A percentile compares a stretch with the other conserved stretches of the same genome.
These are phyloP conservation scores for Steatocranus sp. DNA, from an alignment of 2,797 vertebrate genomes.

Conservation along the genomic window DNA sequence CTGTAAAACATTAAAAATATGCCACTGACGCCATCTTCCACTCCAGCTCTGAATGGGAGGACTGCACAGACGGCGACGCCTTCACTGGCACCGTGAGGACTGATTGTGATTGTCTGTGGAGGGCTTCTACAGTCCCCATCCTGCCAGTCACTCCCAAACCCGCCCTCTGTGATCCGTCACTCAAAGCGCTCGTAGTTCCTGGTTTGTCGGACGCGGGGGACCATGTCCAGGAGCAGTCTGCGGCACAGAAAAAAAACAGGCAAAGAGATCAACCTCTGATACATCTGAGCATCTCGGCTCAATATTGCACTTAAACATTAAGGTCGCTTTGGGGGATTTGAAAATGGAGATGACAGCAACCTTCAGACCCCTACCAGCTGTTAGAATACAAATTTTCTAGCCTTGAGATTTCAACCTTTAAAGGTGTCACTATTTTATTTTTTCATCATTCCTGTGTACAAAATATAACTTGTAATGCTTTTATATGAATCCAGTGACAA, in stretches of 20 bases:
- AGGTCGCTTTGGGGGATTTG: not conserved
- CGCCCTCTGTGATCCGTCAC: constrained; percentile 53
- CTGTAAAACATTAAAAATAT: constrained; percentile 30
- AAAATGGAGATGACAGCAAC: not conserved
- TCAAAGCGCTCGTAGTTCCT: constrained; percentile 96
- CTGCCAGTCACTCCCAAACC: not conserved
- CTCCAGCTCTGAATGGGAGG: not conserved
- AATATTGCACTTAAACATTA: not conserved
- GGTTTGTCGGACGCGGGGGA: constrained; percentile 88
- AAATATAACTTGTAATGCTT: not conserved
- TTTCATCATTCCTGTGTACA: not conserved
- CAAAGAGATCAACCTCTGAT: not conserved
- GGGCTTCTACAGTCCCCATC: not conserved
- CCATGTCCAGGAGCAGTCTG: constrained; percentile 91
- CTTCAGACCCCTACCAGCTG: not conserved
- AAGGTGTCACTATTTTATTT: not conserved
- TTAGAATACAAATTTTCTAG: not conserved
- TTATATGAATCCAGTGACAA: not conserved
- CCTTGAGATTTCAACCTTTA: not conserved
- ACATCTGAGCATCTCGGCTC: not conserved
- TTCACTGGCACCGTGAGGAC: not conserved
- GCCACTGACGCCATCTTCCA: not conserved
- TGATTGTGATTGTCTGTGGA: constrained; percentile 19
- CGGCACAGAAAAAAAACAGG: not conserved
- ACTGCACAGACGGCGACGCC: not conserved